phyloP scores from a whole-genome alignment of 2,113 vertebrate species.

The Taurulus bubalis region DNA sequence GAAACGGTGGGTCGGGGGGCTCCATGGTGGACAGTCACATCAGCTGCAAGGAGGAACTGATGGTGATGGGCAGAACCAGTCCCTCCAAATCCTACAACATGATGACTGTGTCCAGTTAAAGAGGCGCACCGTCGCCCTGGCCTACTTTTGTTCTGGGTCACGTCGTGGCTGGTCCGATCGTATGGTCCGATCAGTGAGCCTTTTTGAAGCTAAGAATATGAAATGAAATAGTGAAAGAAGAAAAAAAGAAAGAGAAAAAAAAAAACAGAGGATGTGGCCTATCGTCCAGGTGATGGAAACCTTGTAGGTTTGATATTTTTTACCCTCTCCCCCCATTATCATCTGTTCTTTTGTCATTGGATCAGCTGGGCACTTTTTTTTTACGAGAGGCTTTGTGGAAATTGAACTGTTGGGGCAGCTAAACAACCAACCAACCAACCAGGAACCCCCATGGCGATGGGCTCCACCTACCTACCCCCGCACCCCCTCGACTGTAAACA shows the following conservation, averaged over 20 bases:
- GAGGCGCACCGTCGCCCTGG: constrained; percentile 62
- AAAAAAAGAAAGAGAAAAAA: constrained; percentile 55
- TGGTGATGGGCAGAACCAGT: constrained; percentile 95
- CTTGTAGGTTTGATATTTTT: constrained; percentile 81
- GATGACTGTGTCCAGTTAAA: constrained; percentile 99
- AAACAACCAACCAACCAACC: constrained; percentile 72
- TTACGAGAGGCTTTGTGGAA: constrained; percentile 87
- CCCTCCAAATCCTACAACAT: constrained; percentile 98
- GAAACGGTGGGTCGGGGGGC: constrained; percentile 80
- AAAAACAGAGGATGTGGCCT: constrained; percentile 88
- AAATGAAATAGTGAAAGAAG: constrained; percentile 80
- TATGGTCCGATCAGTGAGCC: constrained; percentile 66
- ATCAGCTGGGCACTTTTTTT: constrained; percentile 91
- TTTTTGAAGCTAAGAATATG: constrained; percentile 84
- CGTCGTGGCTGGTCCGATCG: constrained; percentile 58
- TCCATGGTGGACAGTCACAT: constrained; percentile 96
- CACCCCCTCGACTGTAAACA: constrained; percentile 42
- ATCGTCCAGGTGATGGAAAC: constrained; percentile 96
- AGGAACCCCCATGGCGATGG: constrained; percentile 59
- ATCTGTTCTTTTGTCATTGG: constrained; percentile 82
- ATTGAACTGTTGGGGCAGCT: constrained; percentile 83
- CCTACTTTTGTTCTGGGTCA: constrained; percentile 73
- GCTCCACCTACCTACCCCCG: constrained; percentile 2
- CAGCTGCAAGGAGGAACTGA: constrained; percentile 99
- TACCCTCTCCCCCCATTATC: constrained; percentile 52